Base-by-base conservation (phyloP, 2,888 invertebrate species). In the Nectonema munidae region DNA sequence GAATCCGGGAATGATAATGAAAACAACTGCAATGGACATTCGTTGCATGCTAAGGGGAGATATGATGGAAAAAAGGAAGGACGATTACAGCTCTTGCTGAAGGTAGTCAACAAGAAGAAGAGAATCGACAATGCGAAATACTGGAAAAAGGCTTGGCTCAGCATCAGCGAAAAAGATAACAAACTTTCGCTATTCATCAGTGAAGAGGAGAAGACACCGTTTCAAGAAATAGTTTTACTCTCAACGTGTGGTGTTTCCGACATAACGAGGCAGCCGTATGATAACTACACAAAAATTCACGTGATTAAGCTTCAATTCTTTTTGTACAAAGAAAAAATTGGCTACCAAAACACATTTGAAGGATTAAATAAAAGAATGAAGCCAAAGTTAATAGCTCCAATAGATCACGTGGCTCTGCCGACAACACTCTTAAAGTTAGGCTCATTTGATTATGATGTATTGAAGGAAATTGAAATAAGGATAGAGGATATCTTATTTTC, bases 271-370 rank as follows among this genome's bases (percentile, higher is more conserved):
- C 34, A 41, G 18, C 21, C 44, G 18, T 89, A 77, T 53, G 95
- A 99, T 58, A 77, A 83, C 55, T 99, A 73, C 54, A 89, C 89
- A 20, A 99, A 99, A 61, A 86, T 95, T 48, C 89, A 95, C 61
- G 95, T 95, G 1, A 68, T 89, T 40, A 89, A 81, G 54, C 58
- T 83, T 46, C 89, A 89, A 55, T 86, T 83, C 52, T 73, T 89
- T 40, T 79, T 86, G 56, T 95, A 95, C 56, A 81, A 86, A 55
- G 95, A 95, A 55, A 64, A 86, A 9, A 83, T 89, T 0, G 89
- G 89, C 2, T 19, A 16, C 15, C 18, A 14, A n/a, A 5, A 14
- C 6, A 6, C 6, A 18, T 34, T 47, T 54, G 17, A 47, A 14
- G 6, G 52, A 41, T 45, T 51, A 16, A 43, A 43, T 3, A 53